Evolutionary conservation across 2,797 vertebrate species (phyloP).

Genomic region (Hippoglossus hippoglossus): DNA sequence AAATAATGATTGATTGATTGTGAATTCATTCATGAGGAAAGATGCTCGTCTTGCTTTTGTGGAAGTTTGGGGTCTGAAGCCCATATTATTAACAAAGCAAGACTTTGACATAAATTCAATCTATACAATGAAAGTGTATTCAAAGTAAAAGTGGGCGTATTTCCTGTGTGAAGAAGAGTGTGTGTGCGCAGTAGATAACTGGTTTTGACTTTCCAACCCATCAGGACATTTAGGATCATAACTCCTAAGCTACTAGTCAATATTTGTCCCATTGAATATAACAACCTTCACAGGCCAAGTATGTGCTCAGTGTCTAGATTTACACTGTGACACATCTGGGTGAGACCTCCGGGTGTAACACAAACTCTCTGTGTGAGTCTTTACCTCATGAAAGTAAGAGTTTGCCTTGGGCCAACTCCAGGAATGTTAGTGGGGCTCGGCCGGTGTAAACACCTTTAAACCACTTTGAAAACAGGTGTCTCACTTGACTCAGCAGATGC

Average conservation of each 20-base stretch:
- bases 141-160: not conserved
- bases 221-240: constrained; percentile 9
- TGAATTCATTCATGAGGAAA: too few species aligned
- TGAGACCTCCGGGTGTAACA: constrained; percentile 13
- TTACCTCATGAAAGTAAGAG: constrained; percentile 10
- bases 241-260: not conserved
- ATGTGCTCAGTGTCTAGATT: constrained; percentile 5
- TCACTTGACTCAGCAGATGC: not conserved
- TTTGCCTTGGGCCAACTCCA: constrained; percentile 26
- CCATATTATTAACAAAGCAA: too few species aligned
- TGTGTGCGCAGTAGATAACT: not conserved
- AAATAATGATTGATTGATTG: too few species aligned
- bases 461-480: not conserved
- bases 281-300: constrained; percentile 4
- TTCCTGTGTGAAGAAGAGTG: not conserved
- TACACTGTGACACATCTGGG: constrained; percentile 10
- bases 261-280: constrained; percentile 25
- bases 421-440: not conserved
- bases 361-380: not conserved
- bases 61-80: too few species aligned
- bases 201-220: constrained; percentile 7
- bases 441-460: not conserved
- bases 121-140: too few species aligned
- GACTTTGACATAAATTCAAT: too few species aligned
- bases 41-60: too few species aligned